Percentiles rank a stretch among this genome's conserved stretches.
phyloP scores from a whole-genome alignment of 2,797 vertebrate genomes.

The Nothura maculosa region DNA sequence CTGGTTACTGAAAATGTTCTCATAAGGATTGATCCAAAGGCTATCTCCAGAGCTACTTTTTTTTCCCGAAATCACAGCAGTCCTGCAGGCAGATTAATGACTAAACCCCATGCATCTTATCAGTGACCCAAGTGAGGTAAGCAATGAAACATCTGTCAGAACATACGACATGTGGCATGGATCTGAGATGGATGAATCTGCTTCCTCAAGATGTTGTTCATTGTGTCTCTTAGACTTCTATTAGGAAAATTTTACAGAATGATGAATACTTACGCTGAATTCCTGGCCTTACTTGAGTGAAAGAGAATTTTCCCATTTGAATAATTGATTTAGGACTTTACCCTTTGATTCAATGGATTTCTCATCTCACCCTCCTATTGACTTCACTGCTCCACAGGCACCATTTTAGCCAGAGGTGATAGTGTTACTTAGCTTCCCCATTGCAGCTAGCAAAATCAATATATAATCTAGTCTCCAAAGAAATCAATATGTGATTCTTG shows the following conservation, averaged over 20 bases:
- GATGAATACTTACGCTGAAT: conserved; percentile 50
- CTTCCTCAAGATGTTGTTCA: conserved; percentile 33
- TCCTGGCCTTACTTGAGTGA: neutral
- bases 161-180: neutral
- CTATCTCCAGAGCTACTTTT: conserved; percentile 22
- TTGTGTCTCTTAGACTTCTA: conserved; percentile 7
- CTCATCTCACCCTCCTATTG: conserved; percentile 66
- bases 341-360: conserved; percentile 63
- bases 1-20: neutral
- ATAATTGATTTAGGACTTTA: conserved; percentile 63
- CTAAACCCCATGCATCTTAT: conserved; percentile 9
- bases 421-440: conserved; percentile 49
- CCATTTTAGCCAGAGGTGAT: conserved; percentile 59
- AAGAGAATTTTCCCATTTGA: conserved; percentile 56
- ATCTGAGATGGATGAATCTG: conserved; percentile 11
- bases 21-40: neutral
- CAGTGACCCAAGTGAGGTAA: neutral
- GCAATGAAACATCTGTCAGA: conserved; percentile 30
- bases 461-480: conserved; percentile 61
- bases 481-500: conserved; percentile 69
- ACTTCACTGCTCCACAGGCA: conserved; percentile 40
- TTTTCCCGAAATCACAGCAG: neutral
- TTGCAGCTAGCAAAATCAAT: conserved; percentile 44
- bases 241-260: conserved; percentile 43
- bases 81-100: neutral